phyloP scores from a whole-genome alignment of 2,113 vertebrate species.

The Carettochelys insculpta region DNA sequence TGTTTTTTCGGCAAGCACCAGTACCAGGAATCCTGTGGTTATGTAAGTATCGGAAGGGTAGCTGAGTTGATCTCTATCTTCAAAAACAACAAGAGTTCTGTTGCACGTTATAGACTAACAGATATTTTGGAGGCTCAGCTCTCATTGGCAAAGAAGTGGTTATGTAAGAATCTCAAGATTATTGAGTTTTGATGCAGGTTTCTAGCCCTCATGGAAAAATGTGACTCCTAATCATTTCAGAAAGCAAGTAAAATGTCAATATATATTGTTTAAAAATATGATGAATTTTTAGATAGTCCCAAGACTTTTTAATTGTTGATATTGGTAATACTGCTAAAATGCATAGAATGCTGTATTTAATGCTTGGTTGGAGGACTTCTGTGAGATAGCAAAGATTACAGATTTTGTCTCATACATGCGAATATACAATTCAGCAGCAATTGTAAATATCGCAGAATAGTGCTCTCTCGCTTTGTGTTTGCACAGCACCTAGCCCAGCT shows the following conservation, averaged over 20 bases:
- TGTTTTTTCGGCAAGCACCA: conserved; percentile 60
- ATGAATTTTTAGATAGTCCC: conserved; percentile 69
- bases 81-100: too few relatives aligned
- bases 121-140: too few relatives aligned
- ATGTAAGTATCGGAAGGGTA: conserved; percentile 65
- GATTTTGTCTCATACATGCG: conserved; percentile 23
- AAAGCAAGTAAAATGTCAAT: conserved; percentile 3
- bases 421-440: conserved; percentile 25
- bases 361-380: conserved; percentile 59
- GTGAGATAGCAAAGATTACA: conserved; percentile 27
- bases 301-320: conserved; percentile 58
- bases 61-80: too few relatives aligned
- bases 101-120: too few relatives aligned
- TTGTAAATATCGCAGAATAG: neutral
- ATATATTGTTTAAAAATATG: conserved; percentile 63
- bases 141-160: too few relatives aligned
- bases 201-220: conserved; percentile 62
- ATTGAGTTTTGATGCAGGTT: conserved; percentile 55
- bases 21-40: conserved; percentile 57
- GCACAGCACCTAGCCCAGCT: neutral
- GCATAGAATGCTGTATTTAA: conserved; percentile 52
- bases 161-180: conserved; percentile 58
- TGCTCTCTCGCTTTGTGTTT: neutral
- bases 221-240: conserved; percentile 43
- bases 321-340: conserved; percentile 53